A percentile compares a stretch with the other conserved stretches of the same genome.
Conservation (phyloP, 2,797 vertebrate genomes). For the Ispidina lecontei region DNA sequence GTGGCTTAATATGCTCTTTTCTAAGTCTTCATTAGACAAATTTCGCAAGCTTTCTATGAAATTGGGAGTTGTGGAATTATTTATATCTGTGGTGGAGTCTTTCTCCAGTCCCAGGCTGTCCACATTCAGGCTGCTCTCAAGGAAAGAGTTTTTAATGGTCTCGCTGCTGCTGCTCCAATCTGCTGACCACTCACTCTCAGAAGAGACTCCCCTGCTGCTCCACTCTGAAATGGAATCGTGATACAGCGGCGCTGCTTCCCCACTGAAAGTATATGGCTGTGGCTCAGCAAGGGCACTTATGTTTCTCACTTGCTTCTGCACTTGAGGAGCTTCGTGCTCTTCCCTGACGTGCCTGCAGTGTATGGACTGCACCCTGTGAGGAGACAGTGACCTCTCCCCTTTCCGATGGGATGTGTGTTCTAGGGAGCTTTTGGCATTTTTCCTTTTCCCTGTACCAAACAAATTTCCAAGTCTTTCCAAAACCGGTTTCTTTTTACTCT, state of each 20-base stretch:
- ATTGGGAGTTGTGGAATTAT: constrained; percentile 68
- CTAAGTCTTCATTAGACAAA: constrained; percentile 63
- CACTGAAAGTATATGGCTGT: constrained; percentile 47
- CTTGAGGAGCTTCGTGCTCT: constrained; percentile 26
- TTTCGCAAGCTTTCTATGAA: constrained; percentile 68
- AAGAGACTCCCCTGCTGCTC: constrained; percentile 35
- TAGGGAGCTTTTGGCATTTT: constrained; percentile 62
- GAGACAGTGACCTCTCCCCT: constrained; percentile 21
- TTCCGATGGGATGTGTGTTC: constrained; percentile 51
- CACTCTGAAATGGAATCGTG: constrained; percentile 41
- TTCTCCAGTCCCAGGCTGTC: constrained; percentile 52
- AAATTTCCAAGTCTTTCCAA: constrained; percentile 81
- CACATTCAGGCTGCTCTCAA: constrained; percentile 65
- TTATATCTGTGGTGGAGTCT: constrained; percentile 61
- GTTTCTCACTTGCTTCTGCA: constrained; percentile 19
- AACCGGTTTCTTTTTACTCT: constrained; percentile 80
- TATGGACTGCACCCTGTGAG: background rate
- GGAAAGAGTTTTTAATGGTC: constrained; percentile 69
- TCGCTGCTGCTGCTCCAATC: constrained; percentile 45
- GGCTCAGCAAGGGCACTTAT: background rate
- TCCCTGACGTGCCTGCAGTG: constrained; percentile 40
- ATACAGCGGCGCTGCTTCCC: constrained; percentile 11
- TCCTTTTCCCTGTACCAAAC: constrained; percentile 78
- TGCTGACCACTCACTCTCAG: constrained; percentile 66
- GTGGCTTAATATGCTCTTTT: constrained; percentile 68